Conservation (phyloP, 2,113 vertebrate species). For the Eudyptes chrysolophus region DNA sequence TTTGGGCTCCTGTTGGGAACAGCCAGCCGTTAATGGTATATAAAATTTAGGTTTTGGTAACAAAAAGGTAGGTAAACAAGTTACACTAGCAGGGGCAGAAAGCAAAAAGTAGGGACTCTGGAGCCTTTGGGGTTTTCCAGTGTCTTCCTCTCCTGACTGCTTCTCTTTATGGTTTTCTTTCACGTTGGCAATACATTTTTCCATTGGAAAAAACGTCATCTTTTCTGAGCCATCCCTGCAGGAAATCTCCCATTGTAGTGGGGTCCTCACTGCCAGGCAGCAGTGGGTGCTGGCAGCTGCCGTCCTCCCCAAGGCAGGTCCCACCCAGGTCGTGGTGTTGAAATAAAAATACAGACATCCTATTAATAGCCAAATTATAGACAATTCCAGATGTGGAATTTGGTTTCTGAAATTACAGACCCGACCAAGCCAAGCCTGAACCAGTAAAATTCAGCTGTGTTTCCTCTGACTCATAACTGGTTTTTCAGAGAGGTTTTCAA, state of each 20-base stretch:
- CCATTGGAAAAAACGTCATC: background rate
- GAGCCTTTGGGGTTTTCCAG: background rate
- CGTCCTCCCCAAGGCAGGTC: background rate
- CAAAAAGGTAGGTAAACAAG: background rate
- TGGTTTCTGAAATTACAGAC: constrained; percentile 16
- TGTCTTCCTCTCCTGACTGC: background rate
- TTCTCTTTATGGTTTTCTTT: background rate
- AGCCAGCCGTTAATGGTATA: background rate
- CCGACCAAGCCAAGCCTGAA: background rate
- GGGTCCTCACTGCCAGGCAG: background rate
- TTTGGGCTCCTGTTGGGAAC: background rate
- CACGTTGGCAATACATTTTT: background rate
- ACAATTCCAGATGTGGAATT: background rate
- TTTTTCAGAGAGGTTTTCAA: constrained; percentile 27
- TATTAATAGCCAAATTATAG: background rate
- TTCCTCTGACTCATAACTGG: constrained; percentile 25
- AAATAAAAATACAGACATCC: background rate
- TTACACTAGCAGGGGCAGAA: background rate
- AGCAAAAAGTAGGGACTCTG: background rate
- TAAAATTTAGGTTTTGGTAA: background rate
- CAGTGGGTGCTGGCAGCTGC: fast-evolving
- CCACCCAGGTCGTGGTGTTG: background rate
- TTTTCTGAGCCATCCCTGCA: background rate
- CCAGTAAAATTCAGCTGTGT: background rate
- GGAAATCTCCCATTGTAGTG: background rate